Base-by-base conservation (phyloP, 2,888 invertebrate genomes). In the Drosophila rellima region DNA sequence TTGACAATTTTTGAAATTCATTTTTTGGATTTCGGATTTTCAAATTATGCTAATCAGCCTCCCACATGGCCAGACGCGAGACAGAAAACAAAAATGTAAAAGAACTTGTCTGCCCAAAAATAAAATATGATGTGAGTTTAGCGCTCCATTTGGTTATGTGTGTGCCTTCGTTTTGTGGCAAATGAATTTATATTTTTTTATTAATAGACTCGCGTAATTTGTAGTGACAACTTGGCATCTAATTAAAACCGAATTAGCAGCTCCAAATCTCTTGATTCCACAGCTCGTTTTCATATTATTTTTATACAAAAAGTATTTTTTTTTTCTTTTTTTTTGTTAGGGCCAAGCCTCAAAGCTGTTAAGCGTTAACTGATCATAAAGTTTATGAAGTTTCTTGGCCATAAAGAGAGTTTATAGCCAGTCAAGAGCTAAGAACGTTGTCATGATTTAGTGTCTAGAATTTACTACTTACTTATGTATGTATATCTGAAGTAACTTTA, bases 171-270 rank as follows among this genome's bases (percentile, higher is more conserved):
- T 88, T 73, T 51, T 70, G 70, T 63, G 63, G 73, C 77, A 68
- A 86, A 82, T 86, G 82, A 72, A 74, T 80, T 86, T 86, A 86
- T 82, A 71, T 70, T 70, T 67, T 70, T 67, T 80, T 86, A 88
- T 78, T 88, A 88, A 89, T 80, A 82, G 82, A 88, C 68, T 74
- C 65, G 72, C 82, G 77, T 78, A 88, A 82, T 84, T 77, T 76
- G 82, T 78, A 88, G 74, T 80, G 85, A 86, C 90, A 88, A 70
- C 71, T 88, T 78, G 82, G 86, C 82, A 89, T 80, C 74, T 82
- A 73, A 86, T 86, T 86, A 88, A 78, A 74, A 66, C 63, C 64
- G 64, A 75, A 88, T 85, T 85, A 85, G 71, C 70, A 48, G 59
- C 31, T 39, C 17, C 29, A 29, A 23, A 57, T 40, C 45, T 51